Base-by-base conservation (phyloP, 2,797 vertebrate species). In the Labeo calbasu region DNA sequence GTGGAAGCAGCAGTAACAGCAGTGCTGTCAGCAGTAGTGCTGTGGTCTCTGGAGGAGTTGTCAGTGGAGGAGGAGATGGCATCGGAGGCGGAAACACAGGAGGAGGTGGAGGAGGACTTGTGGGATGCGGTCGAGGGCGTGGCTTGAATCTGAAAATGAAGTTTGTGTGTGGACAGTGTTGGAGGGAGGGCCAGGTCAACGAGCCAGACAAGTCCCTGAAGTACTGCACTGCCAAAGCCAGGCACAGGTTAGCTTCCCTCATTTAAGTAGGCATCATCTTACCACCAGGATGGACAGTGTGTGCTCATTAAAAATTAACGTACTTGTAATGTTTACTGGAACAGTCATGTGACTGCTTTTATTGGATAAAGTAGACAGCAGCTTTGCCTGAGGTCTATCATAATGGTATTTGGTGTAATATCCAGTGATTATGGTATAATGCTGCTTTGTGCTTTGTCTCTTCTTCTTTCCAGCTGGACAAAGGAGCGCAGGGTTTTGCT, bases 151-250 rank as follows among this genome's bases (percentile, higher is more conserved):
- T 99, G 84, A 98, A 99, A 92, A 98, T 99, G 97, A 99, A 99
- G 94, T 99, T 99, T 86, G 98, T 99, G 77, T 99, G 98, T 46
- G 97, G 98, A 82, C 98, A 99, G 90, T 99, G 98, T 92, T 98
- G 98, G 97, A 95, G 96, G 81, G 98, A 99, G 0, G 98, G 98
- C 70, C 97, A 99, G 90, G 97, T 99, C 91, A 97, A 98, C 46
- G 98, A 99, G 90, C 97, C 97, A 0, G 98, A 99, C 94, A 98
- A 98, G 90, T 97, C 98, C 89, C 96, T 98, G 87, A 99, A 99
- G 92, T 99, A 99, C 92, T 99, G 98, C 94, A 98, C 96, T 1
- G 98, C 98, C 90, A 99, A 99, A 94, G 97, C 98, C 65, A 96
- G 96, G 15, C 98, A 99, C 91, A 98, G 98, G 98, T 99, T 89